Evolutionary conservation across 1,140 invertebrate genomes (phyloP), one percentile per base, ranked within the genome.

Genomic region (Heliconius eleuchia): DNA sequence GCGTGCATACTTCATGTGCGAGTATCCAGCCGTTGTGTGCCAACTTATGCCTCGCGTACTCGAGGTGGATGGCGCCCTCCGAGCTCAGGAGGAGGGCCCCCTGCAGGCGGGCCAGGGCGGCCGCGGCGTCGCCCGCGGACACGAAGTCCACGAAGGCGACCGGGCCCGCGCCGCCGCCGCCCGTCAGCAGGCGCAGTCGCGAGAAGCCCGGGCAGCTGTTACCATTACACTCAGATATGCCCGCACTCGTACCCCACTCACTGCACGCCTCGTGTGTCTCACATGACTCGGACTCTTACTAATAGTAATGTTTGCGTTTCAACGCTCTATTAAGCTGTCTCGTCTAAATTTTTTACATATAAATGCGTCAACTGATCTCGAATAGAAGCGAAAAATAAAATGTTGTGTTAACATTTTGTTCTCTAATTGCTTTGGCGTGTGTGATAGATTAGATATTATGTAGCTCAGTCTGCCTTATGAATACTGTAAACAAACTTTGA

Each of bases 31-130:
- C 94, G 91, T 95, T 95, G 94, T 95, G 94, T 86, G 92, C 96
- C 98, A 99, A 99, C 96, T 99, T 99, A 95, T 97, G 98, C 96
- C 99, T 98, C 93, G 99, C 99, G 96, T 98, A 99, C 96, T 99
- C 99, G 94, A 99, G 99, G 94, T 98, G 97, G 94, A 99, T 99
- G 91, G 98, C 98, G 88, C 98, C 98, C 93, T 99, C 99, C 80
- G 98, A 99, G 93, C 98, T 98, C 90, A 98, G 96, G 83, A 99
- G 96, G 94, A 98, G 97, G 92, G 98, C 98, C 91, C 98, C 99
- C 95, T 99, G 98, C 84, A 99, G 97, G 87, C 97, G 96, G 86
- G 97, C 96, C 97, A 99, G 97, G 86, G 98, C 98, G 88, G 98
- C 96, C 86, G 97, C 96, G 82, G 99, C 99, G 94, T 97, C 98